Percentiles rank a stretch among this genome's conserved stretches.
phyloP scores from a whole-genome alignment of 2,797 vertebrate species.

The Columba guinea region DNA sequence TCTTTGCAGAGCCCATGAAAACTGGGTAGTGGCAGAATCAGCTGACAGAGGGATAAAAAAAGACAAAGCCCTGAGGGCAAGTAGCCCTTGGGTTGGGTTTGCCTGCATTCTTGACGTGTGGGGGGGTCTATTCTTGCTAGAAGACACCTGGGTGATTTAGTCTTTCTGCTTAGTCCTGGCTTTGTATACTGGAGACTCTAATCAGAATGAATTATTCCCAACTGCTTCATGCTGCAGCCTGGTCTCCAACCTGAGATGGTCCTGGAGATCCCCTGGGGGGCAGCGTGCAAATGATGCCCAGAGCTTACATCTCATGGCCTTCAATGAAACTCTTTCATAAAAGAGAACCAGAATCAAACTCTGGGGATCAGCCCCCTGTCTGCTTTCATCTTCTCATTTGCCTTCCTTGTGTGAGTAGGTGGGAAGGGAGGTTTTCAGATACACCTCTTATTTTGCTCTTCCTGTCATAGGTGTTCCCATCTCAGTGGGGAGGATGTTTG shows the following conservation, averaged over 20 bases:
- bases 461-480: fast-evolving
- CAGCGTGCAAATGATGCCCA: not conserved
- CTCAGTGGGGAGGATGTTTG: not conserved
- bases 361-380: not conserved
- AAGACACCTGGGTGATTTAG: not conserved
- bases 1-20: not conserved
- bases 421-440: not conserved
- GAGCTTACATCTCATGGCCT: not conserved
- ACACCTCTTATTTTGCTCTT: not conserved
- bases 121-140: conserved; percentile 16
- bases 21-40: not conserved
- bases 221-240: not conserved
- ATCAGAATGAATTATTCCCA: not conserved
- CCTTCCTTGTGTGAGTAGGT: not conserved
- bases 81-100: conserved; percentile 48
- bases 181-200: not conserved
- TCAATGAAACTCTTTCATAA: not conserved
- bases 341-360: not conserved
- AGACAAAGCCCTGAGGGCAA: conserved; percentile 15
- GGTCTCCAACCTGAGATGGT: not conserved
- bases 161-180: not conserved
- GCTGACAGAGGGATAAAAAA: conserved; percentile 6
- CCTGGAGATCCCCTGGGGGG: not conserved
- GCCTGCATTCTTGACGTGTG: conserved; percentile 47
- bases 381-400: not conserved